phyloP scores from a whole-genome alignment of 1,140 invertebrate species.

The Habropoda laboriosa region DNA sequence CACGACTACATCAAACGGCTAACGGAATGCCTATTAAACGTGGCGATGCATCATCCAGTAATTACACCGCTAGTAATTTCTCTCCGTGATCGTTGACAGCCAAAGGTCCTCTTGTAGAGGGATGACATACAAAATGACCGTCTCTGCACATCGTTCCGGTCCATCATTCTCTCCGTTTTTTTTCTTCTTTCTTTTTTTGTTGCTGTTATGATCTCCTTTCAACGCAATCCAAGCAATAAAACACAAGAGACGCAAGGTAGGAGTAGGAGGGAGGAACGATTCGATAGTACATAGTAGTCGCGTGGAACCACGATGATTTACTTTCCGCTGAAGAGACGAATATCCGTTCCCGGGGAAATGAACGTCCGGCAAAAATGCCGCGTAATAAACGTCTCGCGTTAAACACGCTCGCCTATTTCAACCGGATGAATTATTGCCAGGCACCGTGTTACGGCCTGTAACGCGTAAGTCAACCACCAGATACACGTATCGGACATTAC shows the following conservation, averaged over 20 bases:
- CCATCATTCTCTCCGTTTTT: not conserved
- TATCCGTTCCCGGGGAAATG: conserved; percentile 14
- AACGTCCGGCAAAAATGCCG: conserved; percentile 18
- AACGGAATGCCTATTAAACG: conserved; percentile 42
- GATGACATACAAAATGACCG: not conserved
- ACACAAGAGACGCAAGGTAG: not conserved
- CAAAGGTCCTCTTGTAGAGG: not conserved
- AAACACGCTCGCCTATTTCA: conserved; percentile 48
- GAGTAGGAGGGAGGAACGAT: not conserved
- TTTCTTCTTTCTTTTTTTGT: not conserved
- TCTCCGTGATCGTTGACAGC: not conserved
- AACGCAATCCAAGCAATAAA: not conserved
- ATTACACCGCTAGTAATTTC: conserved; percentile 35
- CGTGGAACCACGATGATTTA: conserved; percentile 8
- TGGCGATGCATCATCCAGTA: conserved; percentile 36
- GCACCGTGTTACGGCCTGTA: conserved; percentile 38
- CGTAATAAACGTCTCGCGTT: conserved; percentile 55
- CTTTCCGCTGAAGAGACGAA: conserved; percentile 24
- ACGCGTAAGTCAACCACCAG: conserved; percentile 54
- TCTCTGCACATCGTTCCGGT: not conserved
- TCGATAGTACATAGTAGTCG: not conserved
- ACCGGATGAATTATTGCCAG: conserved; percentile 50
- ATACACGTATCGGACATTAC: conserved; percentile 49
- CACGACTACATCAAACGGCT: conserved; percentile 36
- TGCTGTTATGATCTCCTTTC: not conserved